phyloP scores from a whole-genome alignment of 2,888 invertebrate genomes.

The Steromphala cineraria region DNA sequence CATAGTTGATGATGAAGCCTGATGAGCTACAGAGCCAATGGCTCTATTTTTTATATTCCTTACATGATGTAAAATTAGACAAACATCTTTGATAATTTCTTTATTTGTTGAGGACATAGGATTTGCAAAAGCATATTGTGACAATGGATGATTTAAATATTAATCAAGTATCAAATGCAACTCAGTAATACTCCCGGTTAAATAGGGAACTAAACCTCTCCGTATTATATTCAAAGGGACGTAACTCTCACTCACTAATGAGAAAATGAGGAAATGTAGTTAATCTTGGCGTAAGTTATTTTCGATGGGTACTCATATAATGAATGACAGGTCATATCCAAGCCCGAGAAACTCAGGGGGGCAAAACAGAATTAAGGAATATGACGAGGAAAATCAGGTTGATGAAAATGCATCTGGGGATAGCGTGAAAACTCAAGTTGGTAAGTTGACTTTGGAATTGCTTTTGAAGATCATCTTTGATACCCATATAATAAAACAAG shows the following conservation, averaged over 20 bases:
- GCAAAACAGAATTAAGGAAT: background rate
- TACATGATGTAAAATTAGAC: too few species aligned
- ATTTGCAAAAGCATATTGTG: too few species aligned
- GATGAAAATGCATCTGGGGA: background rate
- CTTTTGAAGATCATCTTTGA: background rate
- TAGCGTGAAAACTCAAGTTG: background rate
- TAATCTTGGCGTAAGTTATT: background rate
- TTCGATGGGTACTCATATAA: slow-evolving; percentile 24
- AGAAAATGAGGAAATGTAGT: background rate
- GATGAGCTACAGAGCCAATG: too few species aligned
- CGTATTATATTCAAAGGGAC: background rate
- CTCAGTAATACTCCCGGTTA: too few species aligned
- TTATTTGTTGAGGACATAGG: too few species aligned
- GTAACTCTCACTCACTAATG: background rate
- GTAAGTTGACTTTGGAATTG: background rate
- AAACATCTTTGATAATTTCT: too few species aligned
- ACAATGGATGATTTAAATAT: too few species aligned
- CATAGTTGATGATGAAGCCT: too few species aligned
- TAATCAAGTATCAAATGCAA: too few species aligned
- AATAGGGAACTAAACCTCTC: background rate
- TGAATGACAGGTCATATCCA: slow-evolving; percentile 17
- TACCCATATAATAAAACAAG: background rate
- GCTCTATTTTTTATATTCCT: too few species aligned
- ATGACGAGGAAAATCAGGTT: background rate
- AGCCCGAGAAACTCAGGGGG: background rate